These are phyloP conservation scores for Netelia melanura DNA, from an alignment of 2,888 invertebrate species.

Conservation along the genomic window DNA sequence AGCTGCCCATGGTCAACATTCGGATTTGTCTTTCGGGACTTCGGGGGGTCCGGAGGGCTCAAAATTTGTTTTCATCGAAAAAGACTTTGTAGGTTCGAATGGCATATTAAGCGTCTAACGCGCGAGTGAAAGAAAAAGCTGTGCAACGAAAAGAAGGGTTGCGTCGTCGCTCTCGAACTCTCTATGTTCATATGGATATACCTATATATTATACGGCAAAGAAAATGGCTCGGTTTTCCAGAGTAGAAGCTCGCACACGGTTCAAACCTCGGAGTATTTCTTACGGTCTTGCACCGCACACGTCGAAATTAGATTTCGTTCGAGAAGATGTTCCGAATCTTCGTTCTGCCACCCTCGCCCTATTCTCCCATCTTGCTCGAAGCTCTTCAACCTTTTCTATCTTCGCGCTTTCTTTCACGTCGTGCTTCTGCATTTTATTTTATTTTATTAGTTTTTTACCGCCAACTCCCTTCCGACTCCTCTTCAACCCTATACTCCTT, in stretches of 20 bases:
- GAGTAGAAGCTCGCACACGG: conserved; percentile 18
- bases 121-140: conserved; percentile 16
- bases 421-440: conserved; percentile 18
- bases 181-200: not conserved
- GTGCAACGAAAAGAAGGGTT: conserved; percentile 31
- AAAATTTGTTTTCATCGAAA: no score
- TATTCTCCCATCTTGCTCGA: conserved; percentile 58
- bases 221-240: conserved; percentile 79
- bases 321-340: conserved; percentile 78
- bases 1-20: no score
- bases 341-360: conserved; percentile 59
- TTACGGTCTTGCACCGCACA: conserved; percentile 50
- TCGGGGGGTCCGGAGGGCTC: no score
- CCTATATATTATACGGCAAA: conserved; percentile 42
- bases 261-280: conserved; percentile 3
- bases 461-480: conserved; percentile 24
- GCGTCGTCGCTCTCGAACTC: conserved; percentile 53
- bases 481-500: conserved; percentile 63
- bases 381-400: conserved; percentile 56
- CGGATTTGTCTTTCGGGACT: no score
- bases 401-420: conserved; percentile 54
- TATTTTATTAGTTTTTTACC: conserved; percentile 3
- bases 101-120: no score
- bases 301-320: conserved; percentile 80
- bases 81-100: no score